A percentile compares a stretch with the other conserved stretches of the same genome.
Conservation (phyloP, 2,888 invertebrate species). For the Epinotia ramella region DNA sequence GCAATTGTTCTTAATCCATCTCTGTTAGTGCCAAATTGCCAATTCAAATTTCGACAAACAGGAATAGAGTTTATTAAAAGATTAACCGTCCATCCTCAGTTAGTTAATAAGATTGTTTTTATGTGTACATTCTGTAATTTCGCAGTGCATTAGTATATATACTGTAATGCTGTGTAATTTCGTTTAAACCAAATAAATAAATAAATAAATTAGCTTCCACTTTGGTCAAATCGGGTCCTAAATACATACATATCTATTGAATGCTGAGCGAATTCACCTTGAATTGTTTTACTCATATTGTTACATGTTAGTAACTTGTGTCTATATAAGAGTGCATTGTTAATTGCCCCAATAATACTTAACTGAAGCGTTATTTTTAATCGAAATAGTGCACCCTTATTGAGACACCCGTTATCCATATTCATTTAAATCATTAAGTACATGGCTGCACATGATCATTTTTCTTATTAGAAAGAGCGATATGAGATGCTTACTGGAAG, state of each 20-base stretch:
- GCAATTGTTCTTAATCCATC: neutral
- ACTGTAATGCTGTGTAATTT: too few relatives aligned
- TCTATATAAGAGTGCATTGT: too few relatives aligned
- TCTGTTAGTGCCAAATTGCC: neutral
- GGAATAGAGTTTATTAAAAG: neutral
- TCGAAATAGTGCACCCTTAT: neutral
- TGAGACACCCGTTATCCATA: neutral
- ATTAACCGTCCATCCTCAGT: too few relatives aligned
- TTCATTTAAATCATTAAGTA: neutral
- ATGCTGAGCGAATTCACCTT: constrained; percentile 14
- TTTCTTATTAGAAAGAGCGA: constrained; percentile 23
- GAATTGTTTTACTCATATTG: too few relatives aligned
- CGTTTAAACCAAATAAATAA: too few relatives aligned
- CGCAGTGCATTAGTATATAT: too few relatives aligned
- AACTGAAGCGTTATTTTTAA: neutral
- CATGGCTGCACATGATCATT: neutral
- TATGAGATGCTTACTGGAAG: constrained; percentile 6
- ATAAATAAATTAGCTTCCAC: too few relatives aligned
- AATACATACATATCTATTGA: neutral
- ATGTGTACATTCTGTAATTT: too few relatives aligned
- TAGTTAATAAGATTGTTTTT: too few relatives aligned
- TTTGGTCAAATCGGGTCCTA: neutral
- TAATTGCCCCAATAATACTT: neutral
- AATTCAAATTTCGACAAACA: neutral
- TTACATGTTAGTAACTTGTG: too few relatives aligned